phyloP scores from a whole-genome alignment of 2,888 invertebrate genomes.

The Melieria omissa region DNA sequence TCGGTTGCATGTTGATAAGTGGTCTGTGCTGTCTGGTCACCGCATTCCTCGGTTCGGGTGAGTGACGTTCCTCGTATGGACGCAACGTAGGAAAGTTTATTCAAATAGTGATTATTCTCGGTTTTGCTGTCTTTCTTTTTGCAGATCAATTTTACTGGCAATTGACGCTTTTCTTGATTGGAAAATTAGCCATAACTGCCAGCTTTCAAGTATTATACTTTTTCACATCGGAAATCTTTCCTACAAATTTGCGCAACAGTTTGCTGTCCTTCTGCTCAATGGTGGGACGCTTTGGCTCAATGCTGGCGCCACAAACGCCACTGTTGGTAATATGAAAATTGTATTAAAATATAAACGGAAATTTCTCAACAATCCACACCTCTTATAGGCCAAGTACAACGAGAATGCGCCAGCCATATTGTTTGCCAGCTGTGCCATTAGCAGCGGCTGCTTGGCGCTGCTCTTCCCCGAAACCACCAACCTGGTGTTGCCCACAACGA shows the following conservation, averaged over 20 bases:
- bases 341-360: neutral
- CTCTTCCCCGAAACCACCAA: conserved; percentile 75
- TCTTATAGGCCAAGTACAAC: conserved; percentile 60
- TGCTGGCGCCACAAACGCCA: conserved; percentile 78
- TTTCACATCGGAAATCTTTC: conserved; percentile 78
- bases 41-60: conserved; percentile 55
- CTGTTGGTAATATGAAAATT: conserved; percentile 65
- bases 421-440: conserved; percentile 70
- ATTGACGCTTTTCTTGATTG: conserved; percentile 69
- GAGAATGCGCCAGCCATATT: conserved; percentile 69
- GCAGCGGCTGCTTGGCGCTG: conserved; percentile 71
- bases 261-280: conserved; percentile 76
- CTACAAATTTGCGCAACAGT: conserved; percentile 75
- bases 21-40: conserved; percentile 65
- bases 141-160: conserved; percentile 49
- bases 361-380: conserved; percentile 2
- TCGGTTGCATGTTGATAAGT: conserved; percentile 73
- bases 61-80: neutral
- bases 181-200: conserved; percentile 74
- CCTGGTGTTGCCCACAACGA: conserved; percentile 72
- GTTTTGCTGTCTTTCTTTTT: conserved; percentile 10
- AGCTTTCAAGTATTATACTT: conserved; percentile 77
- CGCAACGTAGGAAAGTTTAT: neutral
- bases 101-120: neutral
- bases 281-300: conserved; percentile 76